Evolutionary conservation across 92 coral and sea anemone genomes (phyloP).

Genomic region (Epizoanthus rinbou): DNA sequence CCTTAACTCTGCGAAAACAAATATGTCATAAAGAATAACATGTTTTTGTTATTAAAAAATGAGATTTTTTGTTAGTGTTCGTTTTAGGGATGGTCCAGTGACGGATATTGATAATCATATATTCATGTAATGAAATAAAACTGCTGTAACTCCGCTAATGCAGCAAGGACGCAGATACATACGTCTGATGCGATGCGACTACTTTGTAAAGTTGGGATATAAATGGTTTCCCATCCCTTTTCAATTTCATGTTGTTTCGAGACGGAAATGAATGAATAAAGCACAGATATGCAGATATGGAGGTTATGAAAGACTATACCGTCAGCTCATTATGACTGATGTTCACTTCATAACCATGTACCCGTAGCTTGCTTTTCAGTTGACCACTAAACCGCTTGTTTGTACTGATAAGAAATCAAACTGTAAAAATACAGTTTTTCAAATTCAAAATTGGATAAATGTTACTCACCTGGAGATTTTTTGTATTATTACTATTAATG

Average conservation of each 20-base stretch:
- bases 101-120: not conserved
- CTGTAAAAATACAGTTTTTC: not conserved
- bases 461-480: not conserved
- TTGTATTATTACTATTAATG: no score
- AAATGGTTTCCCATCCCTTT: not conserved
- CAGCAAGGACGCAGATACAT: no score
- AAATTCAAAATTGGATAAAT: not conserved
- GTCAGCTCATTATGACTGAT: not conserved
- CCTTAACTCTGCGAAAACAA: not conserved
- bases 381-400: no score
- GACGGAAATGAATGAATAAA: constrained; percentile 27
- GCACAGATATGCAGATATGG: not conserved
- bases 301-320: no score
- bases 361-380: not conserved
- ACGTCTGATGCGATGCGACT: no score
- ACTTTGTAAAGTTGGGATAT: not conserved
- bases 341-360: not conserved
- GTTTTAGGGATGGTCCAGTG: not conserved
- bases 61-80: no score
- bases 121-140: not conserved
- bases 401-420: not conserved
- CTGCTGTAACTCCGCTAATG: no score
- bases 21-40: not conserved
- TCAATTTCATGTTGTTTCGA: not conserved
- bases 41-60: not conserved